Base-by-base conservation (phyloP, 2,888 invertebrate species). In the Xylota segnis region DNA sequence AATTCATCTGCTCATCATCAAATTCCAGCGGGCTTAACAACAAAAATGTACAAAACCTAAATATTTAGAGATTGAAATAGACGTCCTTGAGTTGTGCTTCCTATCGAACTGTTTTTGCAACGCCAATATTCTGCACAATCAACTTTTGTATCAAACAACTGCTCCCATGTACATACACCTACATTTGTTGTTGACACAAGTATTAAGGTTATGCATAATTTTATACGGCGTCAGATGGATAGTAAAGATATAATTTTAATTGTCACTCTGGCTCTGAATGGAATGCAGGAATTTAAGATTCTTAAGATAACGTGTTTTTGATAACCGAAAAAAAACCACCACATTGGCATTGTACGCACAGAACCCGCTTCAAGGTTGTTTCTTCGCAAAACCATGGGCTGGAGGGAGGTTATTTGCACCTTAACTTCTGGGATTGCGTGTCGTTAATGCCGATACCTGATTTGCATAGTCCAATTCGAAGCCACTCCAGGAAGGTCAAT, bases 51-150 rank as follows among this genome's bases (percentile, higher is more conserved):
- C n/a, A n/a, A 40, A 34, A 4, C 16, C 50, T 18, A 52, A 37
- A 65, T 18, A 34, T 65, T 50, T 65, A 65, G 5, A 45, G 40
- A 40, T 65, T 3, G 5, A 65, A 37, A 52, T 52, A 52, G n/a
- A 66, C 9, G 18, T 14, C 63, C 45, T 63, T 63, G 29, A 4
- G 4, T 7, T 40, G 40, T 23, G 14, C 7, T 34, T 56, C 10
- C 16, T 29, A 14, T 5, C n/a, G 3, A n/a, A n/a, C n/a, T n/a
- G n/a, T 40, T 40, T 40, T n/a, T 34, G 7, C 34, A 10, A n/a
- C 3, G n/a, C 9, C 4, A 40, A n/a, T 4, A 40, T 34, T 34
- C n/a, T 40, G 32, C 29, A 32, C 32, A 32, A 29, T 16, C 10
- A 56, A 9, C 32, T 56, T 34, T 16, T 14, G 14, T 56, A 4